Evolutionary conservation across 2,113 vertebrate genomes (phyloP).

Genomic region (Lepus americanus): DNA sequence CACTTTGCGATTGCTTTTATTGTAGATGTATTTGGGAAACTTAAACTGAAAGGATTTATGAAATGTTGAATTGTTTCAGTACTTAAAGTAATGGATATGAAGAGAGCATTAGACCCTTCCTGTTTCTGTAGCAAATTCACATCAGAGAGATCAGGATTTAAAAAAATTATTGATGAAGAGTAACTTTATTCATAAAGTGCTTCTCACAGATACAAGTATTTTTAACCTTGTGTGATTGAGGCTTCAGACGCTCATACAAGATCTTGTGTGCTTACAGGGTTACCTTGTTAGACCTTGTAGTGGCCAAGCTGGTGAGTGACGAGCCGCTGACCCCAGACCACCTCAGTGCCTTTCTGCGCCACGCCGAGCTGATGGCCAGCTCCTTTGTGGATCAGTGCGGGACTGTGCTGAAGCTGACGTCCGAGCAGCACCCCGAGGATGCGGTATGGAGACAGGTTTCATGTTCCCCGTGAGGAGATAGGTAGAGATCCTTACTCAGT

Average conservation of each 20-base stretch:
- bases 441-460: slow-evolving; percentile 87
- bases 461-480: accelerated
- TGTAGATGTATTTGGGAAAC: neutral
- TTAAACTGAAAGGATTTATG: neutral
- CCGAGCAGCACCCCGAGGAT: slow-evolving; percentile 83
- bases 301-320: slow-evolving; percentile 87
- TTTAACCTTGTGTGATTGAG: neutral
- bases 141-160: neutral
- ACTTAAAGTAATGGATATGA: neutral
- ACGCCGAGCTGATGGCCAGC: slow-evolving; percentile 89
- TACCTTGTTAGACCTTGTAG: slow-evolving; percentile 92
- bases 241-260: accelerated
- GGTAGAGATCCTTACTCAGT: neutral
- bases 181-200: slow-evolving; percentile 3
- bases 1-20: accelerated
- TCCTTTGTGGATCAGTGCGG: slow-evolving; percentile 91
- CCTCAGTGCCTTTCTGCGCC: slow-evolving; percentile 79
- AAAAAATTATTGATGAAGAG: neutral
- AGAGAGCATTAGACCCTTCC: neutral
- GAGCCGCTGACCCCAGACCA: slow-evolving; percentile 80
- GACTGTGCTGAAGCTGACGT: slow-evolving; percentile 89
- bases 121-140: neutral
- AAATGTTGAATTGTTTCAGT: neutral
- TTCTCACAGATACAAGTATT: neutral
- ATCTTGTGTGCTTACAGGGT: slow-evolving; percentile 86